Base-by-base conservation (phyloP, 2,113 vertebrate genomes). In the Climacteris rufus region DNA sequence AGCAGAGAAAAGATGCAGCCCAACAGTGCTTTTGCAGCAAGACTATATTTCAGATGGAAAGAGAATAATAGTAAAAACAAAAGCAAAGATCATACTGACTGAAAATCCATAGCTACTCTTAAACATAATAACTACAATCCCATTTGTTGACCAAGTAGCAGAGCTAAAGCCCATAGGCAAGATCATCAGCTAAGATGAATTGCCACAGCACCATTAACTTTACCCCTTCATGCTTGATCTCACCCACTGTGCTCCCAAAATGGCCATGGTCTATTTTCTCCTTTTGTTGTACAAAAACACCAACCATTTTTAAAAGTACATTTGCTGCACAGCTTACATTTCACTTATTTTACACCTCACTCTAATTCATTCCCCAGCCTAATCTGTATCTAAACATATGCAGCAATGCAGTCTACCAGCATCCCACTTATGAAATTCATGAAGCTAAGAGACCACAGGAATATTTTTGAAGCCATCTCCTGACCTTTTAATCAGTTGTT, bases 261-360 rank as follows among this genome's bases (percentile, higher is more conserved):
- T 22, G 49, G 61, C 37, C 59, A 53, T 11, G 19, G 65, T 81
- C 22, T 47, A 82, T 89, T 84, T 70, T 45, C 40, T 13, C 28
- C 28, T 53, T 74, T 72, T 74, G 77, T 61, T 82, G 72, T 52
- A 63, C 44, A 83, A 71, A 94, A 87, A 63, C 3, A 1, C 21
- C 79, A 74, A 44, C 39, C 47, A n/a, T 74, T 90, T 92, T 15
- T 28, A 70, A 61, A 83, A 93, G 49, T 35, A 35, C 37, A 30
- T 89, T 95, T 95, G 68, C 59, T 50, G 49, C 47, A 95, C 91
- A 91, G 85, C 79, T 94, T 95, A 81, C 39, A 49, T 93, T 91
- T 91, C 90, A 95, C n/a, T 97, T 94, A 69, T 89, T 91, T 96
- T 97, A 93, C 87, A 90, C 93, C 56, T 95, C 57, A 12, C 64